Evolutionary conservation across 2,797 vertebrate genomes (phyloP).

Genomic region (Cossypha heuglini): DNA sequence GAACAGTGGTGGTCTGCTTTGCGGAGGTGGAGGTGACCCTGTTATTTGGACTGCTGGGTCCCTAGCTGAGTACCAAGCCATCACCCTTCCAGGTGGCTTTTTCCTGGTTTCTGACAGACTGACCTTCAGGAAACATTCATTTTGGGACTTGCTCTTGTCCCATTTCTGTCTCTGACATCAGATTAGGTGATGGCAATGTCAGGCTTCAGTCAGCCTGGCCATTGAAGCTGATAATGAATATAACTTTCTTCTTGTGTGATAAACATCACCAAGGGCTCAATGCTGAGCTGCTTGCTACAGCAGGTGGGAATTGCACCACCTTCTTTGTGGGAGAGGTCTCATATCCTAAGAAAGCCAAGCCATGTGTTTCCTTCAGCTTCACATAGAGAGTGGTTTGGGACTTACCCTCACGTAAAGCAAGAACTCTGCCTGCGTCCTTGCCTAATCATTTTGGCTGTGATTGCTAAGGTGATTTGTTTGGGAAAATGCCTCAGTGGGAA

Average conservation of each 20-base stretch:
- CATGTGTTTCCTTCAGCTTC: not conserved
- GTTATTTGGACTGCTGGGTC: not conserved
- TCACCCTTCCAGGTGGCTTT: not conserved
- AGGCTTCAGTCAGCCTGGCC: not conserved
- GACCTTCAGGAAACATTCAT: not conserved
- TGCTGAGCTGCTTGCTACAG: fast-evolving
- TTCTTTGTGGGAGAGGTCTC: not conserved
- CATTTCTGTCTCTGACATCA: not conserved
- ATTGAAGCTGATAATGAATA: not conserved
- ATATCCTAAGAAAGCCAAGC: not conserved
- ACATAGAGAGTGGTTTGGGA: fast-evolving
- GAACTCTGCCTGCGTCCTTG: not conserved
- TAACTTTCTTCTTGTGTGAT: not conserved
- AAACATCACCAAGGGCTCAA: fast-evolving
- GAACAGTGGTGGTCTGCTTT: not conserved
- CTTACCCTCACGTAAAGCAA: not conserved
- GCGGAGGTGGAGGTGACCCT: not conserved
- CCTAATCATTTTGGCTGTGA: not conserved
- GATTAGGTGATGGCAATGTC: not conserved
- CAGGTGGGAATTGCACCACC: not conserved
- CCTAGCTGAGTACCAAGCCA: not conserved
- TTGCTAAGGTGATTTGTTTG: not conserved
- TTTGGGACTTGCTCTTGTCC: not conserved
- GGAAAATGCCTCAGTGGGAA: not conserved
- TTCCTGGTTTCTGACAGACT: not conserved